A percentile compares a stretch with the other conserved stretches of the same genome.
phyloP scores from a whole-genome alignment of 1,140 invertebrate species.

The Drosophila ficusphila region DNA sequence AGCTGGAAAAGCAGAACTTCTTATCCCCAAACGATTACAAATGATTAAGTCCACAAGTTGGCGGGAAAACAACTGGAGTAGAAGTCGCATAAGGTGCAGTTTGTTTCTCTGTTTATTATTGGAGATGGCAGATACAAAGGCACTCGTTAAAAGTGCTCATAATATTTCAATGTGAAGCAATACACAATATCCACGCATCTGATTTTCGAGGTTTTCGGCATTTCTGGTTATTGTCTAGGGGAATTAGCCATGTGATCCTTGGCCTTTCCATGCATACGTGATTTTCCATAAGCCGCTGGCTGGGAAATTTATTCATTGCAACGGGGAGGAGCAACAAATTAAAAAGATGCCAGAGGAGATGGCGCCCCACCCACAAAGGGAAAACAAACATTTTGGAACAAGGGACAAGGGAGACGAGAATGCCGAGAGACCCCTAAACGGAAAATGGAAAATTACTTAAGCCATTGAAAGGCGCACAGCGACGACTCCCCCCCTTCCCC shows the following conservation, averaged over 20 bases:
- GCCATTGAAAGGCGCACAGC: constrained; percentile 23
- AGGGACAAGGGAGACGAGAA: constrained; percentile 8
- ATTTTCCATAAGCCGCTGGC: neutral
- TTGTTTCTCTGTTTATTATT: neutral
- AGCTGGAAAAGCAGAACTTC: neutral
- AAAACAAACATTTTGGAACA: constrained; percentile 23
- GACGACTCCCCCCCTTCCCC: neutral
- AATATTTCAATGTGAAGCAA: no score
- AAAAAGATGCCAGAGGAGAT: neutral
- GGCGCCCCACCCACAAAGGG: neutral
- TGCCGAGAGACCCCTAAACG: constrained; percentile 18
- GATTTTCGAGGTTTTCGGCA: neutral
- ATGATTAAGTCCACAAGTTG: constrained; percentile 64
- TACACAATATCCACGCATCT: no score
- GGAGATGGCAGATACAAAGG: neutral
- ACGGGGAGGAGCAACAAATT: constrained; percentile 24
- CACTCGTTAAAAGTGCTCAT: no score
- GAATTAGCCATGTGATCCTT: constrained; percentile 59
- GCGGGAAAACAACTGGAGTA: constrained; percentile 29
- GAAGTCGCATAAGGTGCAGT: constrained; percentile 20
- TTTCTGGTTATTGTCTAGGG: constrained; percentile 63
- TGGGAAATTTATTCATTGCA: constrained; percentile 71
- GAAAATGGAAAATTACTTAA: constrained; percentile 49
- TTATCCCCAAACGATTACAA: constrained; percentile 66
- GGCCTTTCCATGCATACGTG: neutral